Base-by-base conservation (phyloP, 2,888 invertebrate genomes). In the Tribolium freemani region DNA sequence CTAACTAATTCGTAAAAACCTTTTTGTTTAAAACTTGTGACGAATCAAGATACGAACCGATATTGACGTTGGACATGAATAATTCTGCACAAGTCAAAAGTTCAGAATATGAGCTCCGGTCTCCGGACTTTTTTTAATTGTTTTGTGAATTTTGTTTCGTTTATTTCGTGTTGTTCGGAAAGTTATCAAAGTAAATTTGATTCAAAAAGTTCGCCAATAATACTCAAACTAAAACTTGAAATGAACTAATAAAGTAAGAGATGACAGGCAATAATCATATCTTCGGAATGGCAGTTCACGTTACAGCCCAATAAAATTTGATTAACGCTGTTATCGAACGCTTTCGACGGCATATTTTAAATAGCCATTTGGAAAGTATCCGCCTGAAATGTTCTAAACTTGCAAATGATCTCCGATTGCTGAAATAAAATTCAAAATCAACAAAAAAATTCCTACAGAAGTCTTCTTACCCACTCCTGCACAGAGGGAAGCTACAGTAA, bases 211-310 rank as follows among this genome's bases (percentile, higher is more conserved):
- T 68, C 16, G n/a, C 76, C 76, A 74, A 78, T 78, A 76, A 77
- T 71, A 67, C 70, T 69, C 63, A 73, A 74, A 64, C 66, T 71
- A 63, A 73, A 75, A 78, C 72, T 76, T 57, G 75, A 78, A 72
- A 78, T 74, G 76, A 75, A 78, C 77, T 78, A 77, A 79, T 80
- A 78, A 80, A 80, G 75, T 79, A 74, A 69, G 75, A 76, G 75
- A 79, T 78, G 80, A 77, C 76, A 76, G 77, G 77, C 78, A 77
- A 80, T 81, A 80, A 79, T 81, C 78, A 79, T 80, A 80, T 78
- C 73, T 71, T 60, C 57, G 66, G 63, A 75, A 76, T 74, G 75
- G 78, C 75, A 76, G 69, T 79, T 76, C 69, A 69, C 72, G 76
- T 73, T 78, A 73, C 72, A 66, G 69, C 70, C 75, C 76, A 75